Evolutionary conservation across 2,888 invertebrate genomes (phyloP).

Genomic region (Ennomos erosarius): DNA sequence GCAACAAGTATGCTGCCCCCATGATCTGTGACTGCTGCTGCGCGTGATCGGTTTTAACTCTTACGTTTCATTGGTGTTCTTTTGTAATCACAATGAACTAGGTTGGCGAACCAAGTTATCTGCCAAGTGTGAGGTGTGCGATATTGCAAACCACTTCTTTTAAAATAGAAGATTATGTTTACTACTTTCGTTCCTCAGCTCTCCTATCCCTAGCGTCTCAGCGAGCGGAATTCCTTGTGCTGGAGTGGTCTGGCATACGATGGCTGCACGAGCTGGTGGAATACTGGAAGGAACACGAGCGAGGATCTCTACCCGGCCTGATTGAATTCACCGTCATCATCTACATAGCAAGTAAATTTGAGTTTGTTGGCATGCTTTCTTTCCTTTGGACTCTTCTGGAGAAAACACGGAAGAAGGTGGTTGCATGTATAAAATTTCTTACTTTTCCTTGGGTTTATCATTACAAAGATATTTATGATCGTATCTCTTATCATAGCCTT

Average conservation of each 20-base stretch:
- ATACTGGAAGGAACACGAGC: conserved; percentile 91
- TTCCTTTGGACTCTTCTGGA: too few relatives aligned
- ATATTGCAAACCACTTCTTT: conserved; percentile 10
- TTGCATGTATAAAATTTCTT: background rate
- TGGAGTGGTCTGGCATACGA: conserved; percentile 91
- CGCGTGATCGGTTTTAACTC: too few relatives aligned
- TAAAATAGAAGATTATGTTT: too few relatives aligned
- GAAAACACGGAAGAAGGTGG: too few relatives aligned
- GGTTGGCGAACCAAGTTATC: too few relatives aligned
- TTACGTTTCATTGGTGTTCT: too few relatives aligned
- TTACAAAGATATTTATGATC: background rate
- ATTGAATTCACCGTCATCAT: conserved; percentile 93
- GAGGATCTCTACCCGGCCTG: conserved; percentile 91
- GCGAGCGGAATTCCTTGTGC: conserved; percentile 92
- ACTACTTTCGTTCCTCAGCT: conserved; percentile 81
- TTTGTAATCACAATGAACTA: too few relatives aligned
- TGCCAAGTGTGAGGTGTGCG: too few relatives aligned
- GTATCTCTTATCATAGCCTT: background rate
- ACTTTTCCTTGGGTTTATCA: background rate
- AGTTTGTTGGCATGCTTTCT: conserved; percentile 62
- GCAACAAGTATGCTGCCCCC: too few relatives aligned
- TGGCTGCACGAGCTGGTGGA: conserved; percentile 91
- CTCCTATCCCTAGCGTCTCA: conserved; percentile 97
- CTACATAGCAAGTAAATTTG: conserved; percentile 93
- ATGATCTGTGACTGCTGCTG: too few relatives aligned